phyloP scores from a whole-genome alignment of 2,797 vertebrate species.

The Brachymystax lenok region DNA sequence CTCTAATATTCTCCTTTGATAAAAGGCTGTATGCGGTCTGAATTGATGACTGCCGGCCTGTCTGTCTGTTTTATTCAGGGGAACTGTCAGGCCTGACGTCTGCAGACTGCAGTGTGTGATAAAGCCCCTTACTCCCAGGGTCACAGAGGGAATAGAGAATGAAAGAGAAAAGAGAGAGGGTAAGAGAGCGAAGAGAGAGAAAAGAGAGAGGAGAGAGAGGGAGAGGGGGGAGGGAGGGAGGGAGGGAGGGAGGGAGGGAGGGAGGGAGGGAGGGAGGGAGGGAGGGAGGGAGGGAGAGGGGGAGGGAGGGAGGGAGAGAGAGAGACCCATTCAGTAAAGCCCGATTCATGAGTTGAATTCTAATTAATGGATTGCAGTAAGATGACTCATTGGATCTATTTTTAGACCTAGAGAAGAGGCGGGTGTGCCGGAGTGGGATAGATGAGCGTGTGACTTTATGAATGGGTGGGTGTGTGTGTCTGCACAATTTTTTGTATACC shows the following conservation, averaged over 20 bases:
- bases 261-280: constrained; percentile 23
- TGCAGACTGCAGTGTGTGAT: constrained; percentile 23
- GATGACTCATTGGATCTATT: constrained; percentile 78
- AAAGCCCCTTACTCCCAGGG: constrained; percentile 8
- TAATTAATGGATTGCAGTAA: constrained; percentile 75
- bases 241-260: too few species aligned
- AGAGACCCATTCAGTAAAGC: constrained; percentile 61
- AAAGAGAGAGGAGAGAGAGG: too few species aligned
- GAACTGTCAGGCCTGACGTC: constrained; percentile 23
- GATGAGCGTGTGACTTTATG: constrained; percentile 47
- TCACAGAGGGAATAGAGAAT: constrained; percentile 2
- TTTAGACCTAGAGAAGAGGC: constrained; percentile 63
- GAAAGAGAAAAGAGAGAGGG: not conserved
- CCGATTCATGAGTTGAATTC: constrained; percentile 73
- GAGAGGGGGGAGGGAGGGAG: constrained; percentile 7
- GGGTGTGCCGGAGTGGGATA: constrained; percentile 39
- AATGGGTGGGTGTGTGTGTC: constrained; percentile 22
- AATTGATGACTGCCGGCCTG: not conserved
- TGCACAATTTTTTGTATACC: not conserved
- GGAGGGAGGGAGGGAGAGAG: constrained; percentile 32
- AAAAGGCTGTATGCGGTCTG: not conserved
- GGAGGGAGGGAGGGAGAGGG: not conserved
- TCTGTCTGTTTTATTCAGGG: constrained; percentile 13
- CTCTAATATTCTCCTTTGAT: not conserved
- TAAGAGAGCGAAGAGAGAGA: too few species aligned